These are phyloP conservation scores for Chiroxiphia lanceolata DNA, from an alignment of 2,797 vertebrate species.

Conservation along the genomic window DNA sequence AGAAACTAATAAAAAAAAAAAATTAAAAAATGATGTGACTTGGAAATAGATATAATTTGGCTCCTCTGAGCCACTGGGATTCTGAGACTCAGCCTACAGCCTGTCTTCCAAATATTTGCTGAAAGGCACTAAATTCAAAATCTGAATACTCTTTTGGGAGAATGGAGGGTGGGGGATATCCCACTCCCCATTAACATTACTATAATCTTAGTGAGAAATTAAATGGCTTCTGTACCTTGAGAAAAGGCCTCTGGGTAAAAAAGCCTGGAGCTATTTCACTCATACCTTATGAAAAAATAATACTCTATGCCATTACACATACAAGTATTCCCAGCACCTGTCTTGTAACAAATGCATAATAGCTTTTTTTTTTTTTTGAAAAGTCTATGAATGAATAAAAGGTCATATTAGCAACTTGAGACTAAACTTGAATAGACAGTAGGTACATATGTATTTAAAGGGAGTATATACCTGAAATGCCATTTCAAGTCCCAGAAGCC, in stretches of 20 bases:
- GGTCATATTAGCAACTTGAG: background rate
- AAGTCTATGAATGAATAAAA: background rate
- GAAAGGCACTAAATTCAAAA: background rate
- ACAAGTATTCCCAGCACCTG: background rate
- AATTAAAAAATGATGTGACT: background rate
- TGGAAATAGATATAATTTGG: background rate
- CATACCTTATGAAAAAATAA: slow-evolving; percentile 5
- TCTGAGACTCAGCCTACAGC: background rate
- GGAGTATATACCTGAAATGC: background rate
- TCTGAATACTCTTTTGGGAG: background rate
- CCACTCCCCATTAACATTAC: background rate
- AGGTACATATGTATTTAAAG: background rate
- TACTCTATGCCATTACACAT: background rate
- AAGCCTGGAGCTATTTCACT: background rate
- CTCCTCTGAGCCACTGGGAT: background rate
- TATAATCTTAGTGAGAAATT: background rate
- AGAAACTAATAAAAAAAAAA: background rate
- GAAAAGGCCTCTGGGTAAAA: slow-evolving; percentile 4
- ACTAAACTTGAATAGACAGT: background rate
- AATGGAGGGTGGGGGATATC: background rate
- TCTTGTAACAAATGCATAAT: background rate
- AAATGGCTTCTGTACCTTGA: background rate
- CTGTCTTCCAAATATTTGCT: background rate
- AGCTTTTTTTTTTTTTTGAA: background rate
- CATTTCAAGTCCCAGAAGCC: background rate